These are phyloP conservation scores for Carduelis carduelis DNA, from an alignment of 2,797 vertebrate species.

Conservation along the genomic window DNA sequence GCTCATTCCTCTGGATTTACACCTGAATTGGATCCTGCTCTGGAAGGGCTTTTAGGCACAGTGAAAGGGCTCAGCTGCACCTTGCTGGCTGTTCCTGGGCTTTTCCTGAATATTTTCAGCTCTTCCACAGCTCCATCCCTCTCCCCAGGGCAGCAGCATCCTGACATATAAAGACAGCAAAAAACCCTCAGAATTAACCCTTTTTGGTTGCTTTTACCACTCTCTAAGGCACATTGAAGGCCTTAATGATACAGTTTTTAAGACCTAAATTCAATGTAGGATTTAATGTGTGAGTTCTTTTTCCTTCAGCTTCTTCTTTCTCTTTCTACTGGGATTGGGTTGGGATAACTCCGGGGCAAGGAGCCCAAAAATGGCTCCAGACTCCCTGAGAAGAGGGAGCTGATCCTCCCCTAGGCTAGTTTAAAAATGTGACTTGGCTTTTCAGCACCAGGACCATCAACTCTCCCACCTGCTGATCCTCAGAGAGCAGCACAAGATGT, in stretches of 20 bases:
- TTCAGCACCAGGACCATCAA: not conserved
- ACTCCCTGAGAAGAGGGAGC: not conserved
- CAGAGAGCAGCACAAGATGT: not conserved
- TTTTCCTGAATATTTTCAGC: not conserved
- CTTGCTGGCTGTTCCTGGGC: not conserved
- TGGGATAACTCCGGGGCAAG: not conserved
- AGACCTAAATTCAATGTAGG: not conserved
- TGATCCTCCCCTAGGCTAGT: not conserved
- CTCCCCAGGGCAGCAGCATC: not conserved
- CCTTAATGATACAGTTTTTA: not conserved
- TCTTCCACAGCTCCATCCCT: not conserved
- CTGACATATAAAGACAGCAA: not conserved
- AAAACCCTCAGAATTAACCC: not conserved
- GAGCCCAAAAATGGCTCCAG: not conserved
- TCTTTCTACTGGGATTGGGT: not conserved
- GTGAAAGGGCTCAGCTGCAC: not conserved
- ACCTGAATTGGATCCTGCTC: accelerated
- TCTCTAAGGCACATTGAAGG: not conserved
- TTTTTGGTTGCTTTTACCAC: not conserved
- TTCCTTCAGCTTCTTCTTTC: slow-evolving; percentile 42
- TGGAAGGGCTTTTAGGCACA: not conserved
- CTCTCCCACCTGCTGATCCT: not conserved
- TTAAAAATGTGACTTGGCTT: not conserved
- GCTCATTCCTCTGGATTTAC: not conserved
- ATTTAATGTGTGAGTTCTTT: not conserved